Percentiles rank a stretch among this genome's conserved stretches.
Evolutionary conservation across 2,888 invertebrate species (phyloP).

Genomic region (Drosophila cracens): DNA sequence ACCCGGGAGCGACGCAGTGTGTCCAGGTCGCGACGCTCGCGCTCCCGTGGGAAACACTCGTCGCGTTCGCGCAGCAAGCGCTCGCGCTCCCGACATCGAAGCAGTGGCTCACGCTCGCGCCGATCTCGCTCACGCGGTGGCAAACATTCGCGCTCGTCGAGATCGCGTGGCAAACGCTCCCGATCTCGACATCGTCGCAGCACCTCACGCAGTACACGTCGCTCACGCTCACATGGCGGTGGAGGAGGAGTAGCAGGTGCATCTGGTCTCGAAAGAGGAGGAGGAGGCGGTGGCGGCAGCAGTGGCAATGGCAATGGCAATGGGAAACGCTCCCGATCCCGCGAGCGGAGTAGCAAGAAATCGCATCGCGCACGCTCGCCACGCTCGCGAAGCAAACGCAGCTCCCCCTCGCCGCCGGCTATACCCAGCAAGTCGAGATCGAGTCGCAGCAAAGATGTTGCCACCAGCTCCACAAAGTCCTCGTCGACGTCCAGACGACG

Average conservation of each 20-base stretch:
- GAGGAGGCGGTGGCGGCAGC: slow-evolving; percentile 13
- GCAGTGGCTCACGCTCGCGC: slow-evolving; percentile 83
- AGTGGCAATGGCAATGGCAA: slow-evolving; percentile 62
- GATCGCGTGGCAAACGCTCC: slow-evolving; percentile 85
- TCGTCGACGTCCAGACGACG: slow-evolving; percentile 77
- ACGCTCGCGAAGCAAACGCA: slow-evolving; percentile 84
- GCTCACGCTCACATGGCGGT: slow-evolving; percentile 69
- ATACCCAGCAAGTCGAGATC: slow-evolving; percentile 65
- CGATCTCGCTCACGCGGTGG: slow-evolving; percentile 83
- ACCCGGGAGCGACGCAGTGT: slow-evolving; percentile 85
- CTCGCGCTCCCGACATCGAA: slow-evolving; percentile 86
- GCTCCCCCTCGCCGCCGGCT: slow-evolving; percentile 84
- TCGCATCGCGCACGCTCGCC: slow-evolving; percentile 85
- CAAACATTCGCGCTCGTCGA: slow-evolving; percentile 85
- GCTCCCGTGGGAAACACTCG: slow-evolving; percentile 84
- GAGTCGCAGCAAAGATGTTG: slow-evolving; percentile 83
- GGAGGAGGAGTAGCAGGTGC: slow-evolving; percentile 23
- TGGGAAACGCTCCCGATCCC: slow-evolving; percentile 85
- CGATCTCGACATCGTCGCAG: slow-evolving; percentile 85
- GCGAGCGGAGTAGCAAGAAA: slow-evolving; percentile 87
- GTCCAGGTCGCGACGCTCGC: slow-evolving; percentile 88
- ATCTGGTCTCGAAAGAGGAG: slow-evolving; percentile 7
- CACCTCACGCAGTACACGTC: slow-evolving; percentile 76
- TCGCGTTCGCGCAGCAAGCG: slow-evolving; percentile 84
- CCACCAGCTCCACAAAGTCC: slow-evolving; percentile 49